phyloP scores from a whole-genome alignment of 2,888 invertebrate genomes.

The Lochmaea capreae region DNA sequence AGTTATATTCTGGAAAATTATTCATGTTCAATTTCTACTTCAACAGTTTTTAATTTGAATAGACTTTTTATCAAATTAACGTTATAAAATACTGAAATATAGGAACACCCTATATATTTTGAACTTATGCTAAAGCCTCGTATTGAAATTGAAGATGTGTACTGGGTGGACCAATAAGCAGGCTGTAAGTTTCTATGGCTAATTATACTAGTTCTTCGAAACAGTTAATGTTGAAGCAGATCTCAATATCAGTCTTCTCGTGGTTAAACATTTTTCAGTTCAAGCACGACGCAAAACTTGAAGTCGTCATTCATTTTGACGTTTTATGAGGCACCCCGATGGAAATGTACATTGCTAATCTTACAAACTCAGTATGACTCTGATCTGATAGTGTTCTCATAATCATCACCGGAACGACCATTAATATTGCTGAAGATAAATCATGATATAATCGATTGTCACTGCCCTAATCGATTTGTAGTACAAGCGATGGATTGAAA shows the following conservation, averaged over 20 bases:
- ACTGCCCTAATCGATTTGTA: background rate
- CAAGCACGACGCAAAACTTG: background rate
- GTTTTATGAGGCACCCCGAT: slow-evolving; percentile 21
- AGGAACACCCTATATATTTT: too few relatives aligned
- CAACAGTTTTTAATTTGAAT: background rate
- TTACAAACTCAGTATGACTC: slow-evolving; percentile 21
- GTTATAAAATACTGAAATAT: background rate
- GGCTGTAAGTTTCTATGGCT: too few relatives aligned
- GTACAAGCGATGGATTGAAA: too few relatives aligned
- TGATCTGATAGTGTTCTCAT: slow-evolving; percentile 17
- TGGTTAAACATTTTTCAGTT: background rate
- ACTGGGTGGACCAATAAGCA: too few relatives aligned
- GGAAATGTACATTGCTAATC: slow-evolving; percentile 11
- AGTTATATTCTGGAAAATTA: slow-evolving; percentile 25
- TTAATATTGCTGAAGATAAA: slow-evolving; percentile 6
- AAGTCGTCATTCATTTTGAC: slow-evolving; percentile 21
- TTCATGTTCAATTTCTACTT: background rate
- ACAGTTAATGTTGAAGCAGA: too few relatives aligned
- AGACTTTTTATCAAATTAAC: background rate
- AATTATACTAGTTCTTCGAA: too few relatives aligned
- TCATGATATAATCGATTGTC: background rate
- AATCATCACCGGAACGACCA: background rate
- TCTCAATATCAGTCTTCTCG: too few relatives aligned
- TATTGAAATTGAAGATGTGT: too few relatives aligned
- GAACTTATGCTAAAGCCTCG: too few relatives aligned